Evolutionary conservation across 2,113 vertebrate genomes (phyloP).

Genomic region (Gavialis gangeticus): DNA sequence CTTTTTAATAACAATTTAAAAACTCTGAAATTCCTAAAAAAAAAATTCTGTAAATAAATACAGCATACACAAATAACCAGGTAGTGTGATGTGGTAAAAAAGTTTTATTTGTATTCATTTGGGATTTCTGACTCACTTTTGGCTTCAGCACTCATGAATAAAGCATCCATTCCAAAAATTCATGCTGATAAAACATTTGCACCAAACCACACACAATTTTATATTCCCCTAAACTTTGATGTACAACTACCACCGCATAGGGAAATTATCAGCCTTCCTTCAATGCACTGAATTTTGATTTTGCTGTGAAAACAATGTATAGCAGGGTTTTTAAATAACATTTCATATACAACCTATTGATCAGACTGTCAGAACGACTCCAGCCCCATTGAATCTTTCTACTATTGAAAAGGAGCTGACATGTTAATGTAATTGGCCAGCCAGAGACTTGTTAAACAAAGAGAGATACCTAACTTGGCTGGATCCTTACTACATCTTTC

Average conservation of each 20-base stretch:
- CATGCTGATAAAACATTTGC: not conserved
- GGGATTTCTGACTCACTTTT: not conserved
- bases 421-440: not conserved
- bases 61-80: not conserved
- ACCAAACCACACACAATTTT: not conserved
- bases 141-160: not conserved
- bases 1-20: not conserved
- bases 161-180: not conserved
- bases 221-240: not conserved
- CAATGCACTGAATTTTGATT: not conserved
- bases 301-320: not conserved
- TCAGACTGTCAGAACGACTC: not conserved
- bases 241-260: not conserved
- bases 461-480: not conserved
- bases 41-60: not conserved
- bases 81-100: not conserved
- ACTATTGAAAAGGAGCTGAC: not conserved
- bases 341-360: not conserved
- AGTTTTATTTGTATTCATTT: not conserved
- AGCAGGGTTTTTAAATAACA: fast-evolving
- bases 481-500: not conserved
- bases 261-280: not conserved
- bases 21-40: not conserved
- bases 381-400: not conserved
- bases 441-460: not conserved